Percentiles rank a stretch among this genome's conserved stretches.
Evolutionary conservation across 2,888 invertebrate genomes (phyloP).

Genomic region (Xylophagus ater): DNA sequence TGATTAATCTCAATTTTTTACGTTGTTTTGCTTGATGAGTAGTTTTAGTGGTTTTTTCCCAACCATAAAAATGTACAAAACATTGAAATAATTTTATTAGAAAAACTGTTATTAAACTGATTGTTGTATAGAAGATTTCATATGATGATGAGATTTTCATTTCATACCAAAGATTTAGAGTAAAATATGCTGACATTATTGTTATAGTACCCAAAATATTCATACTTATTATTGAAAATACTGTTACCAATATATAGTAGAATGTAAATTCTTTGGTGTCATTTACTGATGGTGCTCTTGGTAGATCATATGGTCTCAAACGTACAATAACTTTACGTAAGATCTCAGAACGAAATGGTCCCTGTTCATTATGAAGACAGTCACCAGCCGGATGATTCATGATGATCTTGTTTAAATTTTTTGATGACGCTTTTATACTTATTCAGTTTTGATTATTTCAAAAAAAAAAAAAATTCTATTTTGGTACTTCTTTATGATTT

Average conservation of each 20-base stretch:
- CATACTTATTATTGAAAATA: slow-evolving; percentile 8
- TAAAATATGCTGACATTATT: slow-evolving; percentile 5
- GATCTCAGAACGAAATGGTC: slow-evolving; percentile 6
- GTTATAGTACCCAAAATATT: slow-evolving; percentile 8
- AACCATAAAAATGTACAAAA: slow-evolving; percentile 6
- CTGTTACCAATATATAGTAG: slow-evolving; percentile 5
- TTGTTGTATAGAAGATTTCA: slow-evolving; percentile 5
- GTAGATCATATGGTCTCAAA: slow-evolving; percentile 5
- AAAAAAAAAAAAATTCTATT: too few species aligned
- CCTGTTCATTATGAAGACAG: background rate
- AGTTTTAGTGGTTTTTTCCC: too few species aligned
- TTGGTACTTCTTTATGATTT: too few species aligned
- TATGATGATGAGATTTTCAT: slow-evolving; percentile 5
- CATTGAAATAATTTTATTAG: slow-evolving; percentile 7
- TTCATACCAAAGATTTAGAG: slow-evolving; percentile 5
- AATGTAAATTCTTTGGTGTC: slow-evolving; percentile 7
- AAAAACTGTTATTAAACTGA: slow-evolving; percentile 4
- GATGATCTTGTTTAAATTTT: slow-evolving; percentile 1
- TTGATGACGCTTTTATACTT: too few species aligned
- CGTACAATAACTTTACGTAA: slow-evolving; percentile 7
- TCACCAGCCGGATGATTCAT: slow-evolving; percentile 10
- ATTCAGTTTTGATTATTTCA: too few species aligned
- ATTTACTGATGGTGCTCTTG: slow-evolving; percentile 2
- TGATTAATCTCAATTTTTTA: slow-evolving; percentile 2
- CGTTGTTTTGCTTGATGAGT: slow-evolving; percentile 1